A percentile compares a stretch with the other conserved stretches of the same genome.
Evolutionary conservation across 2,113 vertebrate species (phyloP).

Genomic region (Psammodynastes pulverulentus): DNA sequence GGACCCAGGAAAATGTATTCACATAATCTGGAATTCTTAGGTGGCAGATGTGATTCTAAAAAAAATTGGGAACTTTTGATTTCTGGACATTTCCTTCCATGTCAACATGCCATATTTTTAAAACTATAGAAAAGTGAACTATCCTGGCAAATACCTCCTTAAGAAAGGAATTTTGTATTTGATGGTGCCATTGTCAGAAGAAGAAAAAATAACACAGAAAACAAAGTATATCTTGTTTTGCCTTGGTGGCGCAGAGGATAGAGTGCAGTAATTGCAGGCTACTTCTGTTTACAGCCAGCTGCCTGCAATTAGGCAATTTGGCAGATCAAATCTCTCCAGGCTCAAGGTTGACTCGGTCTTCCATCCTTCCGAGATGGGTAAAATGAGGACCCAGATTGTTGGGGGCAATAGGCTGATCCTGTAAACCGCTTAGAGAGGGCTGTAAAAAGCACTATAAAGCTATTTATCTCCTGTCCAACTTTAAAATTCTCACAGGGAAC

Average conservation of each 20-base stretch:
- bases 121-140: background rate
- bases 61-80: background rate
- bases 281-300: too few species aligned
- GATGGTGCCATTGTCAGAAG: background rate
- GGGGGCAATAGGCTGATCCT: too few species aligned
- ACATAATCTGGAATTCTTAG: background rate
- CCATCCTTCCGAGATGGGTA: too few species aligned
- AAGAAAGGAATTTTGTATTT: background rate
- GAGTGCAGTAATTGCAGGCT: too few species aligned
- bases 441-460: too few species aligned
- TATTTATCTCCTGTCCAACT: background rate
- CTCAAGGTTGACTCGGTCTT: too few species aligned
- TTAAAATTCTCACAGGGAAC: background rate
- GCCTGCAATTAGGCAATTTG: too few species aligned
- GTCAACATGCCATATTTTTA: background rate
- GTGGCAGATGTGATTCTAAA: background rate
- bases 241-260: too few species aligned
- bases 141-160: background rate
- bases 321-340: too few species aligned
- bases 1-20: background rate
- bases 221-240: background rate
- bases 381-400: too few species aligned
- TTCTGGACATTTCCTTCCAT: background rate
- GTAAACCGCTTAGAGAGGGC: too few species aligned
- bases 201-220: background rate